Base-by-base conservation (phyloP, 2,888 invertebrate species). In the Galeruca laticollis region DNA sequence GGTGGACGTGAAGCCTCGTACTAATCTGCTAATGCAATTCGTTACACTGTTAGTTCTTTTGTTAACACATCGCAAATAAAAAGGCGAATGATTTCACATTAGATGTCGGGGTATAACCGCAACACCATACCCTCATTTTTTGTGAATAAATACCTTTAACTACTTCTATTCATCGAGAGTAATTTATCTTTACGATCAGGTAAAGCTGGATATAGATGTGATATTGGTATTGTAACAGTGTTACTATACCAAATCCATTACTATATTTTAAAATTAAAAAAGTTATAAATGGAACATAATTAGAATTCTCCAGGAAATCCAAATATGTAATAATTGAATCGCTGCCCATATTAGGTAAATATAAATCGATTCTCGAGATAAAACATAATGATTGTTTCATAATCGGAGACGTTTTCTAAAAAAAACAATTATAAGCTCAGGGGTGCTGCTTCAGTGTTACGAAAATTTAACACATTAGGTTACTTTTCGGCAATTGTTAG, bases 21-120 rank as follows among this genome's bases (percentile, higher is more conserved):
- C 83, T 84, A 84, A 84, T 84, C 84, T 82, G 79, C 80, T 84
- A 84, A 84, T 83, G 83, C 79, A 81, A 84, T 84, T 84, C 83
- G 83, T 84, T 82, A 82, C 80, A 79, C 80, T 83, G 84, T 83
- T 84, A 83, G 77, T 75, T 77, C 79, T 75, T 78, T 82, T 82
- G 78, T 81, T 70, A 70, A 77, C 75, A 80, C 80, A 81, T 81
- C 74, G 79, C 77, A 77, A 79, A 82, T 81, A 81, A 82, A 81
- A 66, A 81, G 80, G 80, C 79, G 63, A 79, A 73, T 77, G 78
- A 79, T 78, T 77, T 73, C 66, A 75, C 76, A 78, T 82, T 81
- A 79, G 75, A 77, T 75, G 76, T 74, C 75, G 77, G 79, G 80
- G 78, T 71, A 74, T 71, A 59, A 62, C 68, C 61, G 57, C 68